These are phyloP conservation scores for Rhadina sibilatrix DNA, from an alignment of 2,113 vertebrate species.

Conservation along the genomic window DNA sequence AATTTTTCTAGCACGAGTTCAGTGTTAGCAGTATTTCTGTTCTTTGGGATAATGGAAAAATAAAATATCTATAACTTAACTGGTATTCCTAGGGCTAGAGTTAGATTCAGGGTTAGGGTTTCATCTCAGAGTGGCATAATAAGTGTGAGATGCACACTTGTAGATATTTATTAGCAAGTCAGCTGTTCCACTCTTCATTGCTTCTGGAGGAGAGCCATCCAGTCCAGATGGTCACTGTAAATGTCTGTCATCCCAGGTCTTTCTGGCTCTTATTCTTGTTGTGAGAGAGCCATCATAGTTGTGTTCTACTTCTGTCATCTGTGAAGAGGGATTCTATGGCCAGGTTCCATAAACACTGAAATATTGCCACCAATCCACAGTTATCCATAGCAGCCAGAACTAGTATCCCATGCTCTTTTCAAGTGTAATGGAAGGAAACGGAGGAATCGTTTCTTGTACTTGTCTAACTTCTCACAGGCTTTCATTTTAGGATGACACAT, in stretches of 20 bases:
- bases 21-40: neutral
- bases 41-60: neutral
- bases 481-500: neutral
- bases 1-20: neutral
- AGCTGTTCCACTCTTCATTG: neutral
- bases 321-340: neutral
- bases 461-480: neutral
- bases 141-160: conserved; percentile 11
- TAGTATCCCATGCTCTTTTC: neutral
- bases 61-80: neutral
- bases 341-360: neutral
- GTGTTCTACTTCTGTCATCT: neutral
- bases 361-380: neutral
- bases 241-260: neutral
- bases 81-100: neutral
- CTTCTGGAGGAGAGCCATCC: neutral
- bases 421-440: neutral
- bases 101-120: neutral
- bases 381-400: neutral
- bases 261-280: neutral
- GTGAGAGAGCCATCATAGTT: neutral
- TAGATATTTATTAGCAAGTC: conserved; percentile 10
- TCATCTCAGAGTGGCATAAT: neutral
- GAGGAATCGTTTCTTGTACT: neutral
- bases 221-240: neutral